These are phyloP conservation scores for Agapostemon virescens DNA, from an alignment of 2,888 invertebrate genomes.

Conservation along the genomic window DNA sequence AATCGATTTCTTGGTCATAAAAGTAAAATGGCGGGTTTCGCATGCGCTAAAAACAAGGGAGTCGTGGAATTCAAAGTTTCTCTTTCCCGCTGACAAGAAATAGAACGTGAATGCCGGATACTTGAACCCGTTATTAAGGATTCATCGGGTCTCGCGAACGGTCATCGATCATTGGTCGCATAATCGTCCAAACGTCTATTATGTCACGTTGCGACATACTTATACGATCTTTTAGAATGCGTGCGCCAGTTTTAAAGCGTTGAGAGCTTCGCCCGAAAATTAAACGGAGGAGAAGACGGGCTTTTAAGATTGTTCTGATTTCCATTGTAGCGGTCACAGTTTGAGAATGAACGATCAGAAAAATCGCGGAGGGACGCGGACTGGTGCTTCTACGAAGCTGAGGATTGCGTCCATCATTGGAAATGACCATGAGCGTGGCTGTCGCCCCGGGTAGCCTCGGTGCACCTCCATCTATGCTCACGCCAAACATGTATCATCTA, in stretches of 20 bases:
- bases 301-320: background rate
- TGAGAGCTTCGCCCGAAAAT: background rate
- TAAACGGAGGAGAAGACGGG: background rate
- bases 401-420: conserved; percentile 69
- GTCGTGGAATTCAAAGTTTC: conserved; percentile 6
- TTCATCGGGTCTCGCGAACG: background rate
- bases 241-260: background rate
- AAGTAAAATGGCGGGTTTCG: background rate
- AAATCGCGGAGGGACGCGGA: conserved; percentile 66
- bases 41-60: background rate
- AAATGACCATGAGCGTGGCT: conserved; percentile 80
- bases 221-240: background rate
- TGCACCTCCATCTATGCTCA: conserved; percentile 75
- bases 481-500: conserved; percentile 77
- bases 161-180: background rate
- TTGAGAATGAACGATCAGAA: conserved; percentile 73
- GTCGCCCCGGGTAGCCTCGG: conserved; percentile 79
- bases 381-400: conserved; percentile 67
- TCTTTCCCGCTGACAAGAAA: conserved; percentile 4
- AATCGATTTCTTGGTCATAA: conserved; percentile 12
- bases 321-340: conserved; percentile 41
- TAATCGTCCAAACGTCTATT: background rate
- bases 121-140: conserved; percentile 21
- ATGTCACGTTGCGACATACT: background rate
- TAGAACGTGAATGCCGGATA: conserved; percentile 28